Evolutionary conservation across 1,140 invertebrate species (phyloP).

Genomic region (Platorchestia sp.): DNA sequence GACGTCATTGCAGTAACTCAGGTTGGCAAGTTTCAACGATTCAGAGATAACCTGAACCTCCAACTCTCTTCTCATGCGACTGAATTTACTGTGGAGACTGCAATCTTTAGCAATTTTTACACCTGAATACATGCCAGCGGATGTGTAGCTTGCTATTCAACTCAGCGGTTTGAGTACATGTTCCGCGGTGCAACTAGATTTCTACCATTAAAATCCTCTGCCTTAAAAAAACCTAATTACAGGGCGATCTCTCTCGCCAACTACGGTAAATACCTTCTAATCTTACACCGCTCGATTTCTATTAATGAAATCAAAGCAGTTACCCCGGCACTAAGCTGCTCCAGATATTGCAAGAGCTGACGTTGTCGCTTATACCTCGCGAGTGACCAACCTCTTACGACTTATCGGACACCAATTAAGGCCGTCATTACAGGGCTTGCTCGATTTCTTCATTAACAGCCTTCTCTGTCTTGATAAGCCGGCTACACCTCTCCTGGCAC

Average conservation of each 20-base stretch:
- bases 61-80: neutral
- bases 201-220: slow-evolving; percentile 12
- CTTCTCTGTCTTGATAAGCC: slow-evolving; percentile 21
- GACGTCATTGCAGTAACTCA: neutral
- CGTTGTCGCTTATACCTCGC: neutral
- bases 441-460: slow-evolving; percentile 52
- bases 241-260: slow-evolving; percentile 25
- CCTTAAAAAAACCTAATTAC: slow-evolving; percentile 20
- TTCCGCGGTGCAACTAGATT: neutral
- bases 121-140: neutral
- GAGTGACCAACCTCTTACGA: neutral
- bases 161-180: neutral
- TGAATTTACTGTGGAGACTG: neutral
- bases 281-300: slow-evolving; percentile 42
- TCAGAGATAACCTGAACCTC: neutral
- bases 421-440: slow-evolving; percentile 14
- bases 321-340: neutral
- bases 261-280: slow-evolving; percentile 50
- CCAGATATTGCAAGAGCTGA: neutral
- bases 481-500: neutral
- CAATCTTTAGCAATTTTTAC: neutral
- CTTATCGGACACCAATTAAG: slow-evolving; percentile 44
- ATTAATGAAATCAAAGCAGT: slow-evolving; percentile 20
- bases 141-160: neutral
- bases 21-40: neutral